phyloP scores from a whole-genome alignment of 2,797 vertebrate species.

The Falco berigora region DNA sequence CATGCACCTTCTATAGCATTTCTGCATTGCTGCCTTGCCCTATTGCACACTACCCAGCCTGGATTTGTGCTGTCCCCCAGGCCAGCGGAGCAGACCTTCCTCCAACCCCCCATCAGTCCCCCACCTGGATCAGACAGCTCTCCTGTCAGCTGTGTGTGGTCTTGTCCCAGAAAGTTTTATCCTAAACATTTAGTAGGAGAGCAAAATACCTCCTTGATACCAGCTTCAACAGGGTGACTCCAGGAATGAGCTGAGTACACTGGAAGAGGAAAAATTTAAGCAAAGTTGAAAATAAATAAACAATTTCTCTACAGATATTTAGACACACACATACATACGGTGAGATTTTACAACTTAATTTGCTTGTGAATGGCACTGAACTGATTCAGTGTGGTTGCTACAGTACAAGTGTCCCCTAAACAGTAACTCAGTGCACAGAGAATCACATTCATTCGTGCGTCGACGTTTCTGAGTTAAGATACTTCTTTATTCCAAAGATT shows the following conservation, averaged over 20 bases:
- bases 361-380: slow-evolving; percentile 29
- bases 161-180: background rate
- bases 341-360: slow-evolving; percentile 43
- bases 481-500: slow-evolving; percentile 32
- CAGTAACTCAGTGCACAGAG: slow-evolving; percentile 1
- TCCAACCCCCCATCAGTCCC: background rate
- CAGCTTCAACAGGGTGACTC: background rate
- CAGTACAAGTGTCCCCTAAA: slow-evolving; percentile 34
- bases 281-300: slow-evolving; percentile 29
- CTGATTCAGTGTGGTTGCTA: slow-evolving; percentile 12
- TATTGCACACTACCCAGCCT: background rate
- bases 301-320: background rate
- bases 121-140: background rate
- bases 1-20: background rate
- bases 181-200: background rate
- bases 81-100: background rate
- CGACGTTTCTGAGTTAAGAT: slow-evolving; percentile 49
- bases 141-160: background rate
- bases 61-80: background rate
- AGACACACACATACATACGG: background rate
- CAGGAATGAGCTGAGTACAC: background rate
- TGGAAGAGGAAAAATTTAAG: background rate
- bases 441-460: slow-evolving; percentile 22
- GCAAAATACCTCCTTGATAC: background rate
- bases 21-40: background rate